These are phyloP conservation scores for Melipona bicolor DNA, from an alignment of 2,888 invertebrate genomes.

Conservation along the genomic window DNA sequence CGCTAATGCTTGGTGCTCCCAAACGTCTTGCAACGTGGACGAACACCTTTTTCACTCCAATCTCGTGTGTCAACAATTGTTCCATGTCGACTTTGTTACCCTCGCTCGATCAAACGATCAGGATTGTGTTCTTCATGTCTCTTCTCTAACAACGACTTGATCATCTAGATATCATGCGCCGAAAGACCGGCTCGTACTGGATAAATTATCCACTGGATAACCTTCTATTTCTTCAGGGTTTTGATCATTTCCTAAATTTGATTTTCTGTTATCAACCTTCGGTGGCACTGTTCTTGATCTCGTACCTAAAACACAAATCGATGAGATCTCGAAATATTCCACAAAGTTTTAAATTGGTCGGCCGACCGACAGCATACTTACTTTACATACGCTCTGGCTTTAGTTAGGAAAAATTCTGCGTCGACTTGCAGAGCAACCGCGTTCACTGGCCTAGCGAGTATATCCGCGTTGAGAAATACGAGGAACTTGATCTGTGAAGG, in stretches of 20 bases:
- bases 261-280: slow-evolving; percentile 87
- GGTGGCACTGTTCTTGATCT: slow-evolving; percentile 75
- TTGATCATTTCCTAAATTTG: slow-evolving; percentile 90
- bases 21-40: slow-evolving; percentile 89
- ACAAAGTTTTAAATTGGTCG: neutral
- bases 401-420: slow-evolving; percentile 87
- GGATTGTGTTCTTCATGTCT: slow-evolving; percentile 86
- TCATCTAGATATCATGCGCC: slow-evolving; percentile 87
- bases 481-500: slow-evolving; percentile 88
- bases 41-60: slow-evolving; percentile 89
- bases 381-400: slow-evolving; percentile 86
- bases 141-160: slow-evolving; percentile 86
- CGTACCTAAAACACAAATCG: slow-evolving; percentile 70
- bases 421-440: slow-evolving; percentile 87
- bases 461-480: slow-evolving; percentile 95
- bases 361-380: slow-evolving; percentile 90
- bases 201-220: slow-evolving; percentile 91
- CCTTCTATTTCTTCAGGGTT: slow-evolving; percentile 85
- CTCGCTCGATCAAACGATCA: slow-evolving; percentile 92
- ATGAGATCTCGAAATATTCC: neutral
- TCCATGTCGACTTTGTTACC: slow-evolving; percentile 89
- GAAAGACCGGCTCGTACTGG: slow-evolving; percentile 90
- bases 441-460: slow-evolving; percentile 90
- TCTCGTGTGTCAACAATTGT: slow-evolving; percentile 88
- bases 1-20: slow-evolving; percentile 46